Base-by-base conservation (phyloP, 2,113 vertebrate species). In the Gymnarchus niloticus region DNA sequence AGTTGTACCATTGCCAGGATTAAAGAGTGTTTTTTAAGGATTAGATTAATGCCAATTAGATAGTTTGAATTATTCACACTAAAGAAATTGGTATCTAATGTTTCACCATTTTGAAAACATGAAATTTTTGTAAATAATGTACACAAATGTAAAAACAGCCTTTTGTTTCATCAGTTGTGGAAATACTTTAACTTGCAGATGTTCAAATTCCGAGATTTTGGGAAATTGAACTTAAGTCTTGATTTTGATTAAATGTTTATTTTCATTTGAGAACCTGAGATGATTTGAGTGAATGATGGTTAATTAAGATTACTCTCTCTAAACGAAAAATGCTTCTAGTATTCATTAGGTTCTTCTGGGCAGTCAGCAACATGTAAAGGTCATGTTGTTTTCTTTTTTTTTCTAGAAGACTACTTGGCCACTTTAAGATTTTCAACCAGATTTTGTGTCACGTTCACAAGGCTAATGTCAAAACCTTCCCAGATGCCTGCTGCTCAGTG, bases 271-370 rank as follows among this genome's bases (percentile, higher is more conserved):
- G 91, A 73, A 41, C 65, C 19, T 73, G 14, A 41, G 65, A 41
- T 21, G 65, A 41, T 14, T 90, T 90, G n/a, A n/a, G n/a, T n/a
- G n/a, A n/a, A n/a, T n/a, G n/a, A n/a, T n/a, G n/a, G 91, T 90
- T 93, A 94, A 95, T 94, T 94, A 95, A 94, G 93, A 93, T 88
- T 87, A 92, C 90, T 92, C 89, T 86, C 87, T 89, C 91, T 91
- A 86, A 89, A 90, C 90, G 91, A 90, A 89, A 90, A 91, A 91
- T 93, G 91, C 93, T 93, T 93, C 88, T 89, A 86, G 91, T 91
- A 90, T 94, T 94, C 92, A 92, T 93, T 93, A 93, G 88, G 91
- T 92, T 91, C 91, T 93, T 90, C 86, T 87, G 89, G 89, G 90
- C 92, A 92, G 88, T 93, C 91, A 89, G 88, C 86, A 89, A 88